phyloP scores from a whole-genome alignment of 2,888 invertebrate genomes.

The Polyploca ridens region DNA sequence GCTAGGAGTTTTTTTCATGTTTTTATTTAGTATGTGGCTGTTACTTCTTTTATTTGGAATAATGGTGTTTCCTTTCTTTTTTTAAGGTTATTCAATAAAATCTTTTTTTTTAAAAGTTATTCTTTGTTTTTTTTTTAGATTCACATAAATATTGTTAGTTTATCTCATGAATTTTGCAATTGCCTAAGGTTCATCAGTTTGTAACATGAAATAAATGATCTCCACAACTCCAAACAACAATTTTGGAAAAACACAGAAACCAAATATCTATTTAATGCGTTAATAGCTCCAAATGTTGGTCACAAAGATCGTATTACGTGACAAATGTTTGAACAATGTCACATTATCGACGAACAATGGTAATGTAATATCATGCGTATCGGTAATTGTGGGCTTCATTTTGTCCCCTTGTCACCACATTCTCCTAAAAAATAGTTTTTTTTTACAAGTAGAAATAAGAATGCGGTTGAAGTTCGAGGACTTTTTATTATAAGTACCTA shows the following conservation, averaged over 20 bases:
- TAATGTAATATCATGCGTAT: slow-evolving; percentile 2
- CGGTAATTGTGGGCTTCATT: neutral
- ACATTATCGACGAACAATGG: slow-evolving; percentile 15
- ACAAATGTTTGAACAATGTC: slow-evolving; percentile 43
- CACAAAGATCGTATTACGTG: slow-evolving; percentile 39
- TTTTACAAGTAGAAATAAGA: no score
- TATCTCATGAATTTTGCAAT: neutral
- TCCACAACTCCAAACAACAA: neutral
- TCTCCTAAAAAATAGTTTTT: neutral
- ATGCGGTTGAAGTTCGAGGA: no score
- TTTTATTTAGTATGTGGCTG: slow-evolving; percentile 12
- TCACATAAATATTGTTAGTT: no score
- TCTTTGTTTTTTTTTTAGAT: no score
- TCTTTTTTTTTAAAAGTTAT: no score
- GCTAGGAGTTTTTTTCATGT: neutral
- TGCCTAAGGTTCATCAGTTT: no score
- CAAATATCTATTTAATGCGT: slow-evolving; percentile 25
- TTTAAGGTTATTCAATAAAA: no score
- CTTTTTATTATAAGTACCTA: no score
- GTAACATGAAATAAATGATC: neutral
- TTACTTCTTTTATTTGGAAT: neutral
- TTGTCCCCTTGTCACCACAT: neutral
- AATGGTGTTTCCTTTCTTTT: neutral
- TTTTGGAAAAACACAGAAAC: slow-evolving; percentile 12
- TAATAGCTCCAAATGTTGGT: slow-evolving; percentile 38